Conservation (phyloP, 2,797 vertebrate species). For the Mus minutoides region DNA sequence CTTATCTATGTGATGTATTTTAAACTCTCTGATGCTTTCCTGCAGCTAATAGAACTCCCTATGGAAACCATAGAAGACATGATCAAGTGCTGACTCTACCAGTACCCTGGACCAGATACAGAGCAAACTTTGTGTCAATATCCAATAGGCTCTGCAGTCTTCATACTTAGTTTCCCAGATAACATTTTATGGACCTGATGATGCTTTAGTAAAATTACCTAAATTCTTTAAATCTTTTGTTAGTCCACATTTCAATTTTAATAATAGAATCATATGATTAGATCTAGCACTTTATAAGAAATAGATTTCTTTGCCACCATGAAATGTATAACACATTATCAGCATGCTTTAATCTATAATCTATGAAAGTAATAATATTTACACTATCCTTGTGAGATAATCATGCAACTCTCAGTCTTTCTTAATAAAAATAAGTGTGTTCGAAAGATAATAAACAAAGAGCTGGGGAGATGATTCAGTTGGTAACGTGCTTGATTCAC, state of each 20-base stretch:
- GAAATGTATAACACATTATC: background rate
- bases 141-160: too few relatives aligned
- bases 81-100: background rate
- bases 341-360: background rate
- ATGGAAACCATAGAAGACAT: background rate
- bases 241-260: background rate
- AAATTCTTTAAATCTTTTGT: background rate
- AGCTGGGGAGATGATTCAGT: background rate
- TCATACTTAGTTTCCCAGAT: background rate
- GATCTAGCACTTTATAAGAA: background rate
- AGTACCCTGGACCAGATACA: rapidly evolving
- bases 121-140: background rate
- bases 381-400: background rate
- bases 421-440: slow-evolving; percentile 5
- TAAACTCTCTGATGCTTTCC: background rate
- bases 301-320: background rate
- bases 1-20: background rate
- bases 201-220: background rate
- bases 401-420: background rate
- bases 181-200: background rate
- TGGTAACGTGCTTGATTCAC: too few relatives aligned
- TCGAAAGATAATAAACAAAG: background rate
- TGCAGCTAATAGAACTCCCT: background rate
- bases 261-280: background rate
- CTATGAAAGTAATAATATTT: background rate